Evolutionary conservation across 2,888 invertebrate genomes (phyloP).

Genomic region (Tipula helvola): DNA sequence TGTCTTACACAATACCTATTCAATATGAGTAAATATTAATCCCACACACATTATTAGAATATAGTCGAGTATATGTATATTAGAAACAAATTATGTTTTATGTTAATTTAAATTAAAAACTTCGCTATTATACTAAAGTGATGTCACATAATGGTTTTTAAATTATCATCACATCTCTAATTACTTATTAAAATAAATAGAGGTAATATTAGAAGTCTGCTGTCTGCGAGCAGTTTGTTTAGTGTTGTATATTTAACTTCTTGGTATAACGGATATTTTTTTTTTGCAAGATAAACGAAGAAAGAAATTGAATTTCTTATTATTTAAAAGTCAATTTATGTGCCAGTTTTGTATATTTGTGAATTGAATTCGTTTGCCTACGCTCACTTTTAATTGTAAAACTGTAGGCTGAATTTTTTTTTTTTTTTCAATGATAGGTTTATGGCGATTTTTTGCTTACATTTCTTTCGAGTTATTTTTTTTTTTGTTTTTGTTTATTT

Average conservation of each 20-base stretch:
- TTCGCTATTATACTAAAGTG: not conserved
- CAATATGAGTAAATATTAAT: not conserved
- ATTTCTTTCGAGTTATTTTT: not conserved
- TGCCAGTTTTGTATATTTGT: not conserved
- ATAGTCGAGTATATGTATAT: not conserved
- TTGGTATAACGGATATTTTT: not conserved
- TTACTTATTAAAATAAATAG: not conserved
- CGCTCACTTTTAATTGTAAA: not conserved
- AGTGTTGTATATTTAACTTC: not conserved
- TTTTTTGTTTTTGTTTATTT: not conserved
- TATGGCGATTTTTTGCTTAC: not conserved
- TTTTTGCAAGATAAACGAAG: not conserved
- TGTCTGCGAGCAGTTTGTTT: not conserved
- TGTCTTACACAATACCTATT: not conserved
- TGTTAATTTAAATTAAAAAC: not conserved
- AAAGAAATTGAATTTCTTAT: slow-evolving; percentile 4
- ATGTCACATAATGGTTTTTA: not conserved
- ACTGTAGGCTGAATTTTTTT: not conserved
- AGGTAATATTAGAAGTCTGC: not conserved
- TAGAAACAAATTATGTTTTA: not conserved
- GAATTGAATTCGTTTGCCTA: not conserved
- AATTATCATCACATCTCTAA: not conserved
- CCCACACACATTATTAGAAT: not conserved
- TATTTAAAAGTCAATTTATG: not conserved
- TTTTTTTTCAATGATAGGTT: not conserved